phyloP scores from a whole-genome alignment of 2,888 invertebrate genomes.

The Melieria picta region DNA sequence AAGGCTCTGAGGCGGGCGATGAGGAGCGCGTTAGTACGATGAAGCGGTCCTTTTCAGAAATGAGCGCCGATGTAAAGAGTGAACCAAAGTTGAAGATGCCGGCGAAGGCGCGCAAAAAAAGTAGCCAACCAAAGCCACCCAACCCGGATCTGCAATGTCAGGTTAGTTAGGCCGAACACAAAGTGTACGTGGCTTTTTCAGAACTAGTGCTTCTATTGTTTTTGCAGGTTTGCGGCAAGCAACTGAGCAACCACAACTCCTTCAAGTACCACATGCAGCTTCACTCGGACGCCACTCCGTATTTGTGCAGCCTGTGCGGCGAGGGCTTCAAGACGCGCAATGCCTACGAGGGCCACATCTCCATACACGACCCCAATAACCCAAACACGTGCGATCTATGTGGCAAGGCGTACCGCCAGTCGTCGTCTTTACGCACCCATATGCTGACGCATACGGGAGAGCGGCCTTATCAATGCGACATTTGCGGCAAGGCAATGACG shows the following conservation, averaged over 20 bases:
- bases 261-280: constrained; percentile 64
- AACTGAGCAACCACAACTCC: constrained; percentile 61
- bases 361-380: constrained; percentile 60
- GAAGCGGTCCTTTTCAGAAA: constrained; percentile 19
- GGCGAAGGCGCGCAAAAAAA: constrained; percentile 38
- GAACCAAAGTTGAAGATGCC: constrained; percentile 18
- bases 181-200: too few species aligned
- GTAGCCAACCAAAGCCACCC: constrained; percentile 31
- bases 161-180: constrained; percentile 38
- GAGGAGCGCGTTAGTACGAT: constrained; percentile 4
- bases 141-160: constrained; percentile 52
- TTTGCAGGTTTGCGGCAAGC: constrained; percentile 57
- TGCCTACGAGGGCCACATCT: constrained; percentile 62
- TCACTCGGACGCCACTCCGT: constrained; percentile 62
- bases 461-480: constrained; percentile 60
- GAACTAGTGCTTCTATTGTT: constrained; percentile 6
- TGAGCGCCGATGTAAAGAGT: neutral
- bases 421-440: constrained; percentile 61
- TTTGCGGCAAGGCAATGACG: constrained; percentile 64
- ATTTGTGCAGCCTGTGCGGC: constrained; percentile 59
- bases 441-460: constrained; percentile 60
- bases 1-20: constrained; percentile 34
- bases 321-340: constrained; percentile 65
- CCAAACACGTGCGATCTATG: constrained; percentile 61
- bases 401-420: constrained; percentile 61